A percentile compares a stretch with the other conserved stretches of the same genome.
Conservation (phyloP, 2,113 vertebrate genomes). For the Oostethus manadensis region DNA sequence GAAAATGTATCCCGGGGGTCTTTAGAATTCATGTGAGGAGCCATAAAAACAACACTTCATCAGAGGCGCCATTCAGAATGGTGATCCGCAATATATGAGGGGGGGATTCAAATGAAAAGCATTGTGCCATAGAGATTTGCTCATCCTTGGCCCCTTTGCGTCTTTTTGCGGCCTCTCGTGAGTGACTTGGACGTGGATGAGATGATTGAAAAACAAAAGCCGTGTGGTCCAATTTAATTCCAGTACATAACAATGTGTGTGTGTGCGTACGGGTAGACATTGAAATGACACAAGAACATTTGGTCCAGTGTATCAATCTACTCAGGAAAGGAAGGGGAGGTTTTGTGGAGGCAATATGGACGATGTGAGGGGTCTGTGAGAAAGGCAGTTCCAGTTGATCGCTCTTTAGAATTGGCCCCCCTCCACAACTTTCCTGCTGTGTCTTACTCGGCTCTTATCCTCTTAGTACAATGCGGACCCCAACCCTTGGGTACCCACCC, state of each 20-base stretch:
- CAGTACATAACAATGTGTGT: conserved; percentile 42
- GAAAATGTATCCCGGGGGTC: conserved; percentile 64
- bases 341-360: conserved; percentile 26
- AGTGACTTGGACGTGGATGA: conserved; percentile 69
- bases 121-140: conserved; percentile 68
- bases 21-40: conserved; percentile 59
- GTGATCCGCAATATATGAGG: conserved; percentile 64
- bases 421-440: conserved; percentile 66
- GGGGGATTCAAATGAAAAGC: conserved; percentile 64
- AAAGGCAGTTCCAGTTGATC: conserved; percentile 70
- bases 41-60: conserved; percentile 71
- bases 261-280: conserved; percentile 11
- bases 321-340: conserved; percentile 33
- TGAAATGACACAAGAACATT: conserved; percentile 60
- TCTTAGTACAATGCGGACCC: conserved; percentile 59
- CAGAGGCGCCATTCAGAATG: conserved; percentile 63
- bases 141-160: conserved; percentile 51
- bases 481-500: conserved; percentile 42
- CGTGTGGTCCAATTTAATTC: conserved; percentile 56
- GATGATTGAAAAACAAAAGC: conserved; percentile 70
- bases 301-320: conserved; percentile 69
- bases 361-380: conserved; percentile 67
- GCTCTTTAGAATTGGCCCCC: conserved; percentile 68
- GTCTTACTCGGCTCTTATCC: conserved; percentile 71
- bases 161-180: conserved; percentile 53